Conservation (phyloP, 2,113 vertebrate species). For the Neolamprologus toae region DNA sequence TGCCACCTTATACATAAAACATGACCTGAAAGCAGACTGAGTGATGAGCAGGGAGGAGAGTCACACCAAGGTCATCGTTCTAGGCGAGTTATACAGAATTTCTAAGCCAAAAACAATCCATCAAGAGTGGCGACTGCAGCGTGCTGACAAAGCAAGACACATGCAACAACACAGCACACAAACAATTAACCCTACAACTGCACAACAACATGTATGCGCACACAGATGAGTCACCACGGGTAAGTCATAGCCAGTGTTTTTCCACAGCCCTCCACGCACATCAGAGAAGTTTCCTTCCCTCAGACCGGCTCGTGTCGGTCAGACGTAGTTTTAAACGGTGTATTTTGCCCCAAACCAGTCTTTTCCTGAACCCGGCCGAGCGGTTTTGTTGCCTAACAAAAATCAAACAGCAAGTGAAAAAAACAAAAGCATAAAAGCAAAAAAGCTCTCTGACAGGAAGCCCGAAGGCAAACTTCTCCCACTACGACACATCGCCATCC, state of each 20-base stretch:
- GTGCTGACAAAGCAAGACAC: not conserved
- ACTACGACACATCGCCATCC: not conserved
- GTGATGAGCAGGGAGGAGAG: not conserved
- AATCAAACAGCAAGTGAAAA: not conserved
- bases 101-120: constrained; percentile 15
- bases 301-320: not conserved
- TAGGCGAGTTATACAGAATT: constrained; percentile 3
- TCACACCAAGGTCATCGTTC: constrained; percentile 24
- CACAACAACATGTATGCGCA: not conserved
- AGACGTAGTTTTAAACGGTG: not conserved
- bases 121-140: not conserved
- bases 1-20: constrained; percentile 30
- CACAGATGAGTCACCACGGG: not conserved
- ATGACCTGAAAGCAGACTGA: constrained; percentile 9
- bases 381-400: not conserved
- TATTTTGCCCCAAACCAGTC: not conserved
- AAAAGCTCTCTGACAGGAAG: not conserved
- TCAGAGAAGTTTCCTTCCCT: not conserved
- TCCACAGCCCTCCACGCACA: not conserved
- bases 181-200: not conserved
- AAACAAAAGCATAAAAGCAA: not conserved
- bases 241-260: not conserved
- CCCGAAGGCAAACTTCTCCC: not conserved
- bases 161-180: not conserved
- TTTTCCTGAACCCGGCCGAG: not conserved